Base-by-base conservation (phyloP, 2,797 vertebrate species). In the Helicolenus hilgendorfi region DNA sequence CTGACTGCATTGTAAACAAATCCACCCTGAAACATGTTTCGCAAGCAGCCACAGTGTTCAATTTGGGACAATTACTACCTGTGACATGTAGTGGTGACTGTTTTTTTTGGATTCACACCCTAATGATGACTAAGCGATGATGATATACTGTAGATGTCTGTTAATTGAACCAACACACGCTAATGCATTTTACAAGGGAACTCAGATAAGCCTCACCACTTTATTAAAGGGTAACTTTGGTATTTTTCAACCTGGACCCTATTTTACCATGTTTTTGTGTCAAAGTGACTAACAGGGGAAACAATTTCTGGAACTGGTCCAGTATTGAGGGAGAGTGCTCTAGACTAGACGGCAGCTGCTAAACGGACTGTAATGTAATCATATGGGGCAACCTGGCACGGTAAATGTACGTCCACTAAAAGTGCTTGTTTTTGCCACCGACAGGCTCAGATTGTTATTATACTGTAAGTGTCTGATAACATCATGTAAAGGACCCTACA, bases 1-100 rank as follows among this genome's bases (percentile, higher is more conserved):
- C 36, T 22, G 41, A 80, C 36, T 59, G 18, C 60, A 63, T 8
- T 65, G 59, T 76, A 83, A 87, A 81, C 77, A 84, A 87, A 84
- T 59, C 60, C 35, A 65, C 38, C 20, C 77, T 26, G 4, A 81
- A 3, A 55, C 29, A 41, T 24, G 63, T 80, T 75, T 75, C 36
- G 41, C 75, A 82, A 72, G 35, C 41, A 20, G 1, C 70, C 56
- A 56, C 18, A 49, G 7, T 64, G 1, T 69, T 41, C 11, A 72
- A 31, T 83, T 11, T 73, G n/a, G 7, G 26, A 64, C 36, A 72
- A 65, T 65, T 27, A 73, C 10, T 60, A 41, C 35, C 58, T 72
- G 13, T 58, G 49, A 69, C 15, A 71, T 0, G 0, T 26, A 49
- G 13, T 60, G 56, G 22, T 4, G 36, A 49, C 4, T 41, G 24